Evolutionary conservation across 2,113 vertebrate genomes (phyloP).

Genomic region (Hucho hucho): DNA sequence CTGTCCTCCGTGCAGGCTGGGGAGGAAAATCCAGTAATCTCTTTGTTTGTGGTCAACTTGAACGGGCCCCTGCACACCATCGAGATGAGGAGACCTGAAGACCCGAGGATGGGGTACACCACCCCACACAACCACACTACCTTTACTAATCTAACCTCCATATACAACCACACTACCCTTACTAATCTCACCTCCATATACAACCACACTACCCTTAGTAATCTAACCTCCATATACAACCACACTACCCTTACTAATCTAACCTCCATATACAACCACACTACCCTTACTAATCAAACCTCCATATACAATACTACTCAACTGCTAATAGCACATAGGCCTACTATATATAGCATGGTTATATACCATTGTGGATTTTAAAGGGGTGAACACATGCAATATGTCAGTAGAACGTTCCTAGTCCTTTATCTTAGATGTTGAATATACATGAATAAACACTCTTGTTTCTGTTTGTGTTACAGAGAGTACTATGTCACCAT

Average conservation of each 20-base stretch:
- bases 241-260: no score
- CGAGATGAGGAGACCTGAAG: conserved; percentile 91
- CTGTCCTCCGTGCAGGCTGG: conserved; percentile 76
- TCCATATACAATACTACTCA: no score
- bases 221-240: no score
- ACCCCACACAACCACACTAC: neutral
- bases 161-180: no score
- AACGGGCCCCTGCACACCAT: conserved; percentile 92
- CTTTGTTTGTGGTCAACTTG: conserved; percentile 90
- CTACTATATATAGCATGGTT: no score
- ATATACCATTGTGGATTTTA: no score
- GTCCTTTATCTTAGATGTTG: neutral
- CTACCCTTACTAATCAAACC: no score
- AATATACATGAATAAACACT: neutral
- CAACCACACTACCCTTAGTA: no score
- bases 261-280: no score
- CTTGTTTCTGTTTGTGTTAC: conserved; percentile 4
- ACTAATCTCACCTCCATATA: no score
- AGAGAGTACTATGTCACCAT: conserved; percentile 96
- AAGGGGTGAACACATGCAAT: neutral
- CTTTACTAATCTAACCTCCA: neutral
- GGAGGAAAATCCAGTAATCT: conserved; percentile 91
- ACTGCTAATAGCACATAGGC: no score
- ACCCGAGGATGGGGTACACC: conserved; percentile 86
- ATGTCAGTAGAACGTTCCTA: neutral